phyloP scores from a whole-genome alignment of 2,797 vertebrate genomes.

The Rhabdophis nuchalis region DNA sequence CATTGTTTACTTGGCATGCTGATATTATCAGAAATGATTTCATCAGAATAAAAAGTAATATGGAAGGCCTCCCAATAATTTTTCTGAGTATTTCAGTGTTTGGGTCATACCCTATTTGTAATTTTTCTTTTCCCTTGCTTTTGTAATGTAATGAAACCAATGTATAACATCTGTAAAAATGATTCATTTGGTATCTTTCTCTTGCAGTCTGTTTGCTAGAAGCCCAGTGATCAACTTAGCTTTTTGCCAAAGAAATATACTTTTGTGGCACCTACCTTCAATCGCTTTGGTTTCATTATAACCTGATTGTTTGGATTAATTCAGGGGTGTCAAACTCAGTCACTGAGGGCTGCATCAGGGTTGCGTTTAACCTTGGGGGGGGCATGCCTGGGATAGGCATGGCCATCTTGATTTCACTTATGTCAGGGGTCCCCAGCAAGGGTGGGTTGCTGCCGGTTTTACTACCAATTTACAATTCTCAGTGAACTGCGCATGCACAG shows the following conservation, averaged over 20 bases:
- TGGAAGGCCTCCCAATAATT: not conserved
- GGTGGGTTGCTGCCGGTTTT: too few relatives aligned
- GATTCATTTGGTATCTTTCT: not conserved
- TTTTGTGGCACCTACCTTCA: not conserved
- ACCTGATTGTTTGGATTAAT: not conserved
- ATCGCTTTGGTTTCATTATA: not conserved
- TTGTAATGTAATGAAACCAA: not conserved
- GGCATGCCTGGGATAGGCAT: accelerated
- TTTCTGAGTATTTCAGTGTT: not conserved
- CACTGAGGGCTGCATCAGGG: too few relatives aligned
- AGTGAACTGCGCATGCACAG: too few relatives aligned
- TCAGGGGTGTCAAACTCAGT: not conserved
- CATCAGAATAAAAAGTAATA: not conserved
- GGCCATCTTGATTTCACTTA: too few relatives aligned
- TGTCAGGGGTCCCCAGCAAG: too few relatives aligned
- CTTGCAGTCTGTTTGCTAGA: not conserved
- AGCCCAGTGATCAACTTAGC: not conserved
- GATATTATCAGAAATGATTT: not conserved
- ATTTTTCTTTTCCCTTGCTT: not conserved
- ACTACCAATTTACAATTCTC: too few relatives aligned
- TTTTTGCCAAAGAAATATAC: not conserved
- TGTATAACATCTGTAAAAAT: not conserved
- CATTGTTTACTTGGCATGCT: not conserved
- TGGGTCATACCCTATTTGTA: not conserved
- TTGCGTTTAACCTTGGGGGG: too few relatives aligned